Evolutionary conservation across 2,888 invertebrate genomes (phyloP), one percentile per base, ranked within the genome.

Genomic region (Catocala fraxini): DNA sequence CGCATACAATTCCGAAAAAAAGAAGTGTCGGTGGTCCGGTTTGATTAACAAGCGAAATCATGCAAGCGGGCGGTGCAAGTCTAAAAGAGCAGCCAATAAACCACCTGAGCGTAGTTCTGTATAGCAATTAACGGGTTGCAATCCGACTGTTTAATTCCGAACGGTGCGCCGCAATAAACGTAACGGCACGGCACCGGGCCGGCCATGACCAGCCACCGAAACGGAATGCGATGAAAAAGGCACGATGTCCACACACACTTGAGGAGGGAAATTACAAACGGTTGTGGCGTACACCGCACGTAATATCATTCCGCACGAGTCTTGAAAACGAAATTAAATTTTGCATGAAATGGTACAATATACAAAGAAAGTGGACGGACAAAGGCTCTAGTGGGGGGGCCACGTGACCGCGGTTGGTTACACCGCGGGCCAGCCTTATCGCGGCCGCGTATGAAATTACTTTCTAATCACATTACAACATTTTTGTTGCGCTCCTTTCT

Each of bases 321-420:
- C 94, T 94, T 93, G 92, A 91, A 92, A 92, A 91, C 93, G 92
- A 93, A 93, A 94, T 94, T 93, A 92, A 94, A 94, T 94, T 93
- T 93, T 90, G 93, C 94, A 93, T 92, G 94, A 92, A 93, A 93
- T 92, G 90, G 90, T 91, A 92, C 92, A 89, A 91, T 90, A 91
- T 90, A 93, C 93, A 93, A 94, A 94, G 94, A 93, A 94, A 91
- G 87, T 89, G 89, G 87, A 81, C 83, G 87, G 83, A 93, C 93
- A 93, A 93, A 92, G 92, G 90, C 86, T 7, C 72, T 79, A 86
- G 87, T 88, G 89, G 87, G 88, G 88, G 89, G 87, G 82, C 81
- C 56, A 83, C 63, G 83, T 78, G 81, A 80, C 83, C 82, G 86
- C 87, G 92, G 92, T 90, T 86, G 89, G 91, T 90, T 91, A 89